Evolutionary conservation across 2,797 vertebrate genomes (phyloP), one percentile per base, ranked within the genome.

Genomic region (Cichlasoma orientale): DNA sequence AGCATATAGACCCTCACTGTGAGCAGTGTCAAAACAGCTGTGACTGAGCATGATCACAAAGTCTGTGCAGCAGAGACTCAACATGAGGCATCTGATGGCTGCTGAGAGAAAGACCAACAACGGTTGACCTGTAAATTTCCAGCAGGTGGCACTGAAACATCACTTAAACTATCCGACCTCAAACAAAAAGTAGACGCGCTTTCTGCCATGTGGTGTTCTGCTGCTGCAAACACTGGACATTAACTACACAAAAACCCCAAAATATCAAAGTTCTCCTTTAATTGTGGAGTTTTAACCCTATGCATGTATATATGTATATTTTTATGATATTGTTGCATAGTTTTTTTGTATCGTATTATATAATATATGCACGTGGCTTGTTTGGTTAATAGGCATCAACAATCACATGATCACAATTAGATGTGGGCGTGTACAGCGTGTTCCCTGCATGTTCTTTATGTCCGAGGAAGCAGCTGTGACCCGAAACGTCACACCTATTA

Each of bases 111-210:
- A 47, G 9, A 1, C 21, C 16, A 50, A 5, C 41, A 19, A 4
- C 6, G 44, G 6, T 18, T 18, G 44, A 13, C 16, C 5, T 47
- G 44, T 18, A 7, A 29, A 50, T 29, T 7, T 68, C 63, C 41
- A 68, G 18, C 38, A 50, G 63, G 41, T 68, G 63, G 41, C 63
- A 29, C 25, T 50, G 18, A 50, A 50, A 68, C 10, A 50, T n/a
- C 47, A 29, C 16, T 0, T 68, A 8, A 68, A 29, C 12, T 13
- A 5, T 29, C 0, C 19, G n/a, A 7, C 44, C 3, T 50, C 16
- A 68, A 47, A 66, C 61, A 0, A 0, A 25, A 63, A 4, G 0
- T 6, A 63, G 21, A 1, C 41, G 25, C 3, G 16, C 0, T 25
- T 41, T 63, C 13, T 63, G 10, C n/a, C 21, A 63, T 41, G 59